Evolutionary conservation across 2,797 vertebrate species (phyloP).

Genomic region (Ctenopoma multispine): DNA sequence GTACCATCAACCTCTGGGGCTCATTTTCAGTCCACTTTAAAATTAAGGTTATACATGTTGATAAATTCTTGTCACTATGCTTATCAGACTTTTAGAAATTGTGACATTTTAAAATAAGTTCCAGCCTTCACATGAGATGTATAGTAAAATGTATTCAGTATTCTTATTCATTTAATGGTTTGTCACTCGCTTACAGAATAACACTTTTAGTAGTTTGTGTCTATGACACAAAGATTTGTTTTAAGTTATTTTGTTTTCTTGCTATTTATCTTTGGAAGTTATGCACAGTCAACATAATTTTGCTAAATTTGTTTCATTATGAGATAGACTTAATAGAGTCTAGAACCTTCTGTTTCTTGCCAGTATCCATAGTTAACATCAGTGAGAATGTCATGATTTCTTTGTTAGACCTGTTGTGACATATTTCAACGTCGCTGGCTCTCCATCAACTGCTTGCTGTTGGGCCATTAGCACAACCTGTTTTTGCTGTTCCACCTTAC

Average conservation of each 20-base stretch:
- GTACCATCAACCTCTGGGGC: neutral
- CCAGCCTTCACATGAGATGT: no score
- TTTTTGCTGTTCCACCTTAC: slow-evolving; percentile 29
- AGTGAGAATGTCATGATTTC: slow-evolving; percentile 18
- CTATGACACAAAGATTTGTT: neutral
- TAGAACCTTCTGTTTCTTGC: slow-evolving; percentile 2
- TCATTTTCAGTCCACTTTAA: neutral
- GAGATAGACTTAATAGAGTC: no score
- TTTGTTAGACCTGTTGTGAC: slow-evolving; percentile 33
- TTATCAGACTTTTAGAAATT: neutral
- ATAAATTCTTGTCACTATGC: neutral
- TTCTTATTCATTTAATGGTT: neutral
- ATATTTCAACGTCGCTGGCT: slow-evolving; percentile 33
- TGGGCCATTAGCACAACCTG: slow-evolving; percentile 14
- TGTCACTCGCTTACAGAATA: neutral
- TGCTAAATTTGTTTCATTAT: no score
- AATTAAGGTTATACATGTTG: neutral
- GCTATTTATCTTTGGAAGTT: no score
- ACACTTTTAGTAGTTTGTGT: neutral
- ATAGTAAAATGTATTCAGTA: neutral
- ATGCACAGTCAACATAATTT: no score
- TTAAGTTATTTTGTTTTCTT: neutral
- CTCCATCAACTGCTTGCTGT: slow-evolving; percentile 18
- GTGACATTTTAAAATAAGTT: neutral
- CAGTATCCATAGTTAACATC: slow-evolving; percentile 34